These are phyloP conservation scores for Prolemur simus DNA, from an alignment of 2,113 vertebrate species.

Conservation along the genomic window DNA sequence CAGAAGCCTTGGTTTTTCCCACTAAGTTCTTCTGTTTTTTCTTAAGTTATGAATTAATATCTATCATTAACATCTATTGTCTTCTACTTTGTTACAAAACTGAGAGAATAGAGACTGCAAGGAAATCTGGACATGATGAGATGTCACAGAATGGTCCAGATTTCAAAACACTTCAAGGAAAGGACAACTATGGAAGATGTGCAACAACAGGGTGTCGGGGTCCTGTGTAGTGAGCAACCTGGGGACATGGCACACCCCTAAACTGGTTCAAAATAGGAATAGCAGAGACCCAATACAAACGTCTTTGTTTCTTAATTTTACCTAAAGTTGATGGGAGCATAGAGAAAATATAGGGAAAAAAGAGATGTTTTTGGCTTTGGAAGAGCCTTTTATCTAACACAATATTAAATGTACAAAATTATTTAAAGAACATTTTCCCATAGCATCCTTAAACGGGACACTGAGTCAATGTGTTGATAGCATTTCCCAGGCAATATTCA, in stretches of 20 bases:
- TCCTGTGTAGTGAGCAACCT: background rate
- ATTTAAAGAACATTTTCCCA: background rate
- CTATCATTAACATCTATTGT: background rate
- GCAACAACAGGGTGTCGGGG: accelerated
- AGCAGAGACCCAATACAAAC: background rate
- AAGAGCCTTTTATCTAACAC: background rate
- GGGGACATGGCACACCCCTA: background rate
- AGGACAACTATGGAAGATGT: background rate
- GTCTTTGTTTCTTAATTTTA: background rate
- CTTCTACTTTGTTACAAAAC: background rate
- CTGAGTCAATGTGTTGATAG: background rate
- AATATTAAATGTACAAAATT: background rate
- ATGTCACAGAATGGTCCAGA: background rate
- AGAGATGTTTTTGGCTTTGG: background rate
- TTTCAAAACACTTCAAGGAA: background rate
- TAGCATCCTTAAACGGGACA: background rate
- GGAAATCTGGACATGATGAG: background rate
- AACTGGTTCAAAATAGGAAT: background rate
- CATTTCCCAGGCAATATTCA: background rate
- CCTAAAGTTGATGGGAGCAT: background rate
- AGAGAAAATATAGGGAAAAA: background rate
- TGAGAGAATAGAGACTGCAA: background rate
- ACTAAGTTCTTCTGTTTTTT: background rate
- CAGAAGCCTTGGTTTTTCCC: background rate
- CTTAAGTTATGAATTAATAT: background rate